Percentiles rank a stretch among this genome's conserved stretches.
Evolutionary conservation across 2,113 vertebrate species (phyloP).

Genomic region (Semicossyphus pulcher): DNA sequence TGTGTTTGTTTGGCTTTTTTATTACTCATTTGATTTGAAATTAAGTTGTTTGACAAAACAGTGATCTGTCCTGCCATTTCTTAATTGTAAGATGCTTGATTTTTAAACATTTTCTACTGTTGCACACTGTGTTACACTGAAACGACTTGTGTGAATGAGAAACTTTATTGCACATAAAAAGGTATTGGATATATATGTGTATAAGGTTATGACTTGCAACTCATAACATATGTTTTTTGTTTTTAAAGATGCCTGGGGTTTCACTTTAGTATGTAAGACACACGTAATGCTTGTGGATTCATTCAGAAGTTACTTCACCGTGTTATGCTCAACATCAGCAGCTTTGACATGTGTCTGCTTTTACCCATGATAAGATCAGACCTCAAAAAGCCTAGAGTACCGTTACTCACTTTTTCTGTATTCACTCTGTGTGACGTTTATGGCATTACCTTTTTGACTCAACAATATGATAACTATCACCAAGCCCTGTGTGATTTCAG

Average conservation of each 20-base stretch:
- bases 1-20: neutral
- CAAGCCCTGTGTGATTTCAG: neutral
- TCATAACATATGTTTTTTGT: slow-evolving; percentile 1
- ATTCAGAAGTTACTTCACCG: too few relatives aligned
- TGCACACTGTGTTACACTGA: slow-evolving; percentile 23
- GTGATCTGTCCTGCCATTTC: neutral
- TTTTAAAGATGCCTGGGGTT: neutral
- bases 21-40: neutral
- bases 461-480: neutral
- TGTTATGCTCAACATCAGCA: too few relatives aligned
- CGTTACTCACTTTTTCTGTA: too few relatives aligned
- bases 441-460: too few relatives aligned
- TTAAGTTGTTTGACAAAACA: neutral
- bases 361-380: too few relatives aligned
- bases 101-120: slow-evolving; percentile 8
- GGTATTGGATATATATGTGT: neutral
- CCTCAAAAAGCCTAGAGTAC: too few relatives aligned
- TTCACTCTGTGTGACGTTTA: too few relatives aligned
- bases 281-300: neutral
- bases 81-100: slow-evolving; percentile 1
- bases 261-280: neutral
- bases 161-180: slow-evolving; percentile 13
- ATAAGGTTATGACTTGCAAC: neutral
- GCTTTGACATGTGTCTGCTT: too few relatives aligned
- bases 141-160: slow-evolving; percentile 3